Conservation (phyloP, 1,140 invertebrate species). For the Popillia japonica region DNA sequence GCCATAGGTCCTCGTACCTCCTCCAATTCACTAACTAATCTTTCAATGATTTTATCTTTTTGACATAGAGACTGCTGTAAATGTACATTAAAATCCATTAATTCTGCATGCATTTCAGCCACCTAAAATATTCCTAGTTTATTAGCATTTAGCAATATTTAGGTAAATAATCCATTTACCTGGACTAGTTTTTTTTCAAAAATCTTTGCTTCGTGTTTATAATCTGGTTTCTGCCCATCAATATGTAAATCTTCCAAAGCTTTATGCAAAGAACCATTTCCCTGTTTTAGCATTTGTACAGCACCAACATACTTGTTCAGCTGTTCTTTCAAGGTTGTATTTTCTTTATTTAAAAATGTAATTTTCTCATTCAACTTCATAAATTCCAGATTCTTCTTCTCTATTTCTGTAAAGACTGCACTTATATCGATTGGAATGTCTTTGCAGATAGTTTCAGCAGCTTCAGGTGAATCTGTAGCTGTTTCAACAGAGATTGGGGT, state of each 20-base stretch:
- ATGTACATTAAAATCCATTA: constrained; percentile 91
- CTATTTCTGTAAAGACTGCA: constrained; percentile 55
- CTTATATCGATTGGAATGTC: constrained; percentile 59
- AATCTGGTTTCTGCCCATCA: constrained; percentile 61
- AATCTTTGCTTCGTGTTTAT: constrained; percentile 78
- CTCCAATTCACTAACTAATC: constrained; percentile 73
- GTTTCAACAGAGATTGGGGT: constrained; percentile 61
- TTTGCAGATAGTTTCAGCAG: constrained; percentile 51
- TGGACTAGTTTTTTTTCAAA: constrained; percentile 92
- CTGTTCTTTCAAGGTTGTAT: constrained; percentile 87
- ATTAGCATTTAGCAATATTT: constrained; percentile 40
- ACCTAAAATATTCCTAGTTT: constrained; percentile 65
- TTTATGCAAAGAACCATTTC: constrained; percentile 62
- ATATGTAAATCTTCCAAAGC: constrained; percentile 56
- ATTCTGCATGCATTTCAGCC: constrained; percentile 94
- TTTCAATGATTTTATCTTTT: constrained; percentile 72
- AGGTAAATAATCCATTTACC: constrained; percentile 59
- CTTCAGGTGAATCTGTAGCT: constrained; percentile 49
- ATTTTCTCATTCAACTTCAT: constrained; percentile 53
- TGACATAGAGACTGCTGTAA: constrained; percentile 63
- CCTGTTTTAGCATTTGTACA: constrained; percentile 81
- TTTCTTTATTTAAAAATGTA: constrained; percentile 72
- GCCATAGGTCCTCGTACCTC: constrained; percentile 74
- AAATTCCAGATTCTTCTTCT: constrained; percentile 56
- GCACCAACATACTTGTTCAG: constrained; percentile 89